Percentiles rank a stretch among this genome's conserved stretches.
Evolutionary conservation across 2,888 invertebrate genomes (phyloP).

Genomic region (Lasioglossum morio): DNA sequence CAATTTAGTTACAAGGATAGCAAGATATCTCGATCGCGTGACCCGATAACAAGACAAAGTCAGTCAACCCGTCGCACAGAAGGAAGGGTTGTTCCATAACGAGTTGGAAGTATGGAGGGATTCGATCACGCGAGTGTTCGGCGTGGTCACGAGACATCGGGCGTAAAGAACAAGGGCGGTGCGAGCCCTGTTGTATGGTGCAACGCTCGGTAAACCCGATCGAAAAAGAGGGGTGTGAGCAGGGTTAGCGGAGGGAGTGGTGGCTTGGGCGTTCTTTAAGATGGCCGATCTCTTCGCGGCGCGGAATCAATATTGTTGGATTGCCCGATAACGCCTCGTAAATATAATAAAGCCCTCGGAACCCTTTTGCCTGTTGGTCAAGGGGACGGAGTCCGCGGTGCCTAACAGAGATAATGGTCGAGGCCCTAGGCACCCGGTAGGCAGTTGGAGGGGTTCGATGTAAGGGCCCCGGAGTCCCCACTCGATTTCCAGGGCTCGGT

Average conservation of each 20-base stretch:
- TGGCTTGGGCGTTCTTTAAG: constrained; percentile 68
- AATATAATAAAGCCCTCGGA: constrained; percentile 80
- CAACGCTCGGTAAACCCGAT: neutral
- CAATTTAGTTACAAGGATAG: too few relatives aligned
- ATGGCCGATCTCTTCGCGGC: constrained; percentile 71
- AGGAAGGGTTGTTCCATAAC: too few relatives aligned
- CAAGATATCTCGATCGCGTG: too few relatives aligned
- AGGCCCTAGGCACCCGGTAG: constrained; percentile 72
- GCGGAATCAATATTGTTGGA: constrained; percentile 82
- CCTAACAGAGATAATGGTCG: constrained; percentile 75
- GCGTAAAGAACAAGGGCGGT: constrained; percentile 32
- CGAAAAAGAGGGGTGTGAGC: neutral
- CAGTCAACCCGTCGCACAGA: too few relatives aligned
- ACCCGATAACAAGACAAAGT: too few relatives aligned
- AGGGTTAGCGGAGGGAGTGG: constrained; percentile 39
- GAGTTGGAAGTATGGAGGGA: neutral
- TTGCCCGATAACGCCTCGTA: constrained; percentile 81
- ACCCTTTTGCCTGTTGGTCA: constrained; percentile 47
- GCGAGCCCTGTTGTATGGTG: constrained; percentile 62
- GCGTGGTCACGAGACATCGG: neutral
- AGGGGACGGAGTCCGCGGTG: constrained; percentile 42
- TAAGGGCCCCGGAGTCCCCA: constrained; percentile 63
- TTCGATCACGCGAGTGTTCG: neutral
- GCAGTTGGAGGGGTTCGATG: constrained; percentile 59
- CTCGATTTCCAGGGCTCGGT: constrained; percentile 38